These are phyloP conservation scores for Zosterops lateralis DNA, from an alignment of 2,113 vertebrate species.

Conservation along the genomic window DNA sequence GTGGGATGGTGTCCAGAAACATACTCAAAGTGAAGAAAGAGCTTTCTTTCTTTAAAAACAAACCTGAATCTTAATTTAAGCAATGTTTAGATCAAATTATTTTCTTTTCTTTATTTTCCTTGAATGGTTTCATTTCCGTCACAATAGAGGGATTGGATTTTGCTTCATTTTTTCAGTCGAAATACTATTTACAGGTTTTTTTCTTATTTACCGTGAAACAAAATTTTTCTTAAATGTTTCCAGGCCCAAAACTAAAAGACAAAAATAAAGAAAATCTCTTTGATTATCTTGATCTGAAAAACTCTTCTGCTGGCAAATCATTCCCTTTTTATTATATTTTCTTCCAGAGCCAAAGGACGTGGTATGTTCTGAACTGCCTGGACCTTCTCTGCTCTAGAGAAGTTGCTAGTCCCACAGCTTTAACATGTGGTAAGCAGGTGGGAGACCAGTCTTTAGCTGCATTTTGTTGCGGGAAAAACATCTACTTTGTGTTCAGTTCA, in stretches of 20 bases:
- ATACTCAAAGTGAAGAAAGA: slow-evolving; percentile 32
- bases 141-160: neutral
- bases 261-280: neutral
- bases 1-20: slow-evolving; percentile 59
- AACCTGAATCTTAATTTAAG: slow-evolving; percentile 68
- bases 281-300: slow-evolving; percentile 56
- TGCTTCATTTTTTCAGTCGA: neutral
- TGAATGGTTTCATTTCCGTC: neutral
- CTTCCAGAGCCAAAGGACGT: slow-evolving; percentile 46
- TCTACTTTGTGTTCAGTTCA: neutral
- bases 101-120: slow-evolving; percentile 58
- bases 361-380: slow-evolving; percentile 20
- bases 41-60: slow-evolving; percentile 68
- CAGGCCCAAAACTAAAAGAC: neutral
- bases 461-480: neutral
- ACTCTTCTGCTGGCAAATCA: slow-evolving; percentile 46
- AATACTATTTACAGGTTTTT: neutral
- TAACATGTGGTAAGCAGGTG: slow-evolving; percentile 50
- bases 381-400: slow-evolving; percentile 25
- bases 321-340: slow-evolving; percentile 17
- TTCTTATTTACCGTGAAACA: slow-evolving; percentile 20
- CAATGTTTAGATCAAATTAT: slow-evolving; percentile 48
- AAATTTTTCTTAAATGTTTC: slow-evolving; percentile 52
- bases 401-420: neutral
- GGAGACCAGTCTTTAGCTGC: neutral